Evolutionary conservation across 2,113 vertebrate genomes (phyloP).

Genomic region (Beaufortia kweichowensis): DNA sequence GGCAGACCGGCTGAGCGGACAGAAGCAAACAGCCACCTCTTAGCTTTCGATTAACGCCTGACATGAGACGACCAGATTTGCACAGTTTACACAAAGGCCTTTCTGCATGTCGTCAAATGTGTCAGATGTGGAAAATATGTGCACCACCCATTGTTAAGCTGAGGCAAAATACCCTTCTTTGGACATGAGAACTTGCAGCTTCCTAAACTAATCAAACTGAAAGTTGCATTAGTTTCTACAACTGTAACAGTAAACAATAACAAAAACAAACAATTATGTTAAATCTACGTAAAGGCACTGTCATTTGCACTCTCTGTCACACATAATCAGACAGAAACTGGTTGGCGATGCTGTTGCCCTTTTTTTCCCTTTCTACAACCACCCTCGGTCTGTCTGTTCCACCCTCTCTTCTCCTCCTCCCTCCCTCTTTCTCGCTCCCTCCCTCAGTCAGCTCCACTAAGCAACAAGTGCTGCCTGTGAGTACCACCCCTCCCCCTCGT

Average conservation of each 20-base stretch:
- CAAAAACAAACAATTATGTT: background rate
- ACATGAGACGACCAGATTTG: conserved; percentile 40
- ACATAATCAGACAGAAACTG: conserved; percentile 41
- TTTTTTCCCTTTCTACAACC: conserved; percentile 22
- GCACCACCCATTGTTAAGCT: conserved; percentile 14
- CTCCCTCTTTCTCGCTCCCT: conserved; percentile 26
- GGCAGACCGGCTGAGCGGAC: conserved; percentile 3
- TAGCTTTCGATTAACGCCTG: conserved; percentile 28
- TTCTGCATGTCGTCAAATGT: conserved; percentile 36
- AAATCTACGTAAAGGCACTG: background rate
- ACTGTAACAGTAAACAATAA: background rate
- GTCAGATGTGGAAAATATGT: conserved; percentile 21
- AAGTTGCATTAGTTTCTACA: background rate
- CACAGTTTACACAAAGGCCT: conserved; percentile 37
- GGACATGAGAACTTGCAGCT: background rate
- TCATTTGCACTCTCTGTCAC: conserved; percentile 54
- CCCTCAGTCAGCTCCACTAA: conserved; percentile 48
- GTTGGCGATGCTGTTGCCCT: conserved; percentile 52
- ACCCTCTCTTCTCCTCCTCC: conserved; percentile 35
- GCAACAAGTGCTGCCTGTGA: conserved; percentile 62
- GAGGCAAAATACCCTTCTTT: conserved; percentile 1
- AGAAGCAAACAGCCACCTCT: conserved; percentile 19
- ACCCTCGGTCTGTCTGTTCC: conserved; percentile 34
- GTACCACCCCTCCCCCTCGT: conserved; percentile 61
- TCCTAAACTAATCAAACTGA: background rate